These are phyloP conservation scores for Pristionchus mayeri DNA, from an alignment of 2,888 invertebrate species.

Conservation along the genomic window DNA sequence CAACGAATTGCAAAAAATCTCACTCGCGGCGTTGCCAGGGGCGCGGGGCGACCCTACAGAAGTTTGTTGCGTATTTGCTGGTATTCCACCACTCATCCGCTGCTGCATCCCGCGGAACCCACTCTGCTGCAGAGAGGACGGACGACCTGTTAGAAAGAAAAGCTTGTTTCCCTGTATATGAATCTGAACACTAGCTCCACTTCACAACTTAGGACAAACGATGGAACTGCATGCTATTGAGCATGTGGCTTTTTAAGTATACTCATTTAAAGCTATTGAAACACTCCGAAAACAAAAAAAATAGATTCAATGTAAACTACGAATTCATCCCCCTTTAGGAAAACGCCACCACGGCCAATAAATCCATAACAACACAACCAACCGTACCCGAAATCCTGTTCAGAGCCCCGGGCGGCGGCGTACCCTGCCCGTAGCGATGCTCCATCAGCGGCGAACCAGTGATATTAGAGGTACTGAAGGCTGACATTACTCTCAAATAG, in stretches of 20 bases:
- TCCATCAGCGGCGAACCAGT: not conserved
- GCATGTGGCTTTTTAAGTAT: too few species aligned
- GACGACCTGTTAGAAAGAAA: not conserved
- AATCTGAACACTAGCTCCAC: too few species aligned
- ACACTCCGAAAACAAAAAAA: too few species aligned
- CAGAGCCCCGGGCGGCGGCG: not conserved
- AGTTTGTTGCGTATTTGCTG: not conserved
- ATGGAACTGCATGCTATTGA: too few species aligned
- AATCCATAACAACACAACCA: too few species aligned
- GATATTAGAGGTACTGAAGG: not conserved
- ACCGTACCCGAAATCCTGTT: conserved; percentile 8
- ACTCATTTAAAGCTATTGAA: too few species aligned
- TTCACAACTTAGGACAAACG: too few species aligned
- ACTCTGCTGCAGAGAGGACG: not conserved
- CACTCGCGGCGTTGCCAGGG: conserved; percentile 20
- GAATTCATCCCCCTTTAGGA: too few species aligned
- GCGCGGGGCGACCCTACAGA: not conserved
- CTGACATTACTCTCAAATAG: too few species aligned
- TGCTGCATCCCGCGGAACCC: not conserved
- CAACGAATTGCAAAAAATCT: too few species aligned
- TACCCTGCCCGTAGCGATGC: not conserved
- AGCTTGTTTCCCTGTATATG: not conserved
- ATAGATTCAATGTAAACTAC: too few species aligned
- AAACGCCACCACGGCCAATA: too few species aligned
- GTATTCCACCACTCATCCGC: not conserved